Base-by-base conservation (phyloP, 2,888 invertebrate species). In the Lymantria dispar region DNA sequence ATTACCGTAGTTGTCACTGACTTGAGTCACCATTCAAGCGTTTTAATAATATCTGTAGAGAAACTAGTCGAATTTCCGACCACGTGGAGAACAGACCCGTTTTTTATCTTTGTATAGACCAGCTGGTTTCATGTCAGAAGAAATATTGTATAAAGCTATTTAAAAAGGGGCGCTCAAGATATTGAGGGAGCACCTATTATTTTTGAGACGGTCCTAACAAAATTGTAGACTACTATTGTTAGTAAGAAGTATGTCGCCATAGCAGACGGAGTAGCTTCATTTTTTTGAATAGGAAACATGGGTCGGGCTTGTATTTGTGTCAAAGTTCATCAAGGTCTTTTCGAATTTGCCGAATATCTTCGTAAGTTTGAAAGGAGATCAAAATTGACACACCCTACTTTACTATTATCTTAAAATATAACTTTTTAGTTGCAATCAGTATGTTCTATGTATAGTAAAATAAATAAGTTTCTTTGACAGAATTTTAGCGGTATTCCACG, bases 61-160 rank as follows among this genome's bases (percentile, higher is more conserved):
- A 66, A 68, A 72, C 73, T 72, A 74, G 75, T 76, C 73, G 62
- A 74, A 76, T 80, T 78, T 83, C 83, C 83, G 78, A 82, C 82
- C 85, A 87, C 88, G 87, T 87, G 86, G 78, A 78, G 67, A 22
- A 70, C 68, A 69, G 57, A 68, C 69, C 45, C 58, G 64, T 66
- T 64, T 61, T 59, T 41, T 52, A 78, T 76, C 59, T 63, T 76
- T 89, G 72, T 87, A 89, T 85, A 83, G 85, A 81, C 83, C 90
- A 89, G 88, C 87, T 90, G 89, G 86, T 85, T 80, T 75, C 72
- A 74, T 75, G 76, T 67, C 78, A 74, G 73, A 83, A 81, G 85
- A 80, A 83, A 85, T 80, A 83, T 80, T 83, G 83, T 84, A 79
- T 77, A 80, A 72, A 79, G 65, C 84, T 53, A 49, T 49, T 46